Evolutionary conservation across 2,888 invertebrate genomes (phyloP), one percentile per base, ranked within the genome.

Genomic region (Acheta domesticus): DNA sequence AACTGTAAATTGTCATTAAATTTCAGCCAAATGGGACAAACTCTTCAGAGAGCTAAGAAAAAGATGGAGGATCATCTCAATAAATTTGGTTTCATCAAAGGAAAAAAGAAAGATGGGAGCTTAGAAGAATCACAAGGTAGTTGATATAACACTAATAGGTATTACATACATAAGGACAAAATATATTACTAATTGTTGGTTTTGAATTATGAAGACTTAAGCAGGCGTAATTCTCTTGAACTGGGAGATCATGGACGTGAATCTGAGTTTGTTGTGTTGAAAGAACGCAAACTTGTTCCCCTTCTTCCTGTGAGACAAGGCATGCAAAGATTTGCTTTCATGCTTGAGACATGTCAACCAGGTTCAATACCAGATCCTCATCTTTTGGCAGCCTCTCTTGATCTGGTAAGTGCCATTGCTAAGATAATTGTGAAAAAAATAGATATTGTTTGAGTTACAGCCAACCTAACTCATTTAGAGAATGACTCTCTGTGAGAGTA

Each of bases 321-420:
- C 12, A 94, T 98, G 89, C 89, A 94, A 73, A 89, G 98, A 75
- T 94, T 99, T 85, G 93, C 94, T 76, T 97, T 99, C 86, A 88
- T 99, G 50, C 86, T 99, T 82, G 99, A 99, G 87, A 96, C 96
- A 14, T 97, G 97, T 83, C 94, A 96, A 81, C 99, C 99, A 0
- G 99, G 99, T 0, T 92, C 95, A 0, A 93, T 99, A 79, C 99
- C 99, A 0, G 99, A 99, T 88, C 94, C 98, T 2, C 96, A 98
- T 83, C 90, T 99, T 50, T 92, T 99, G 86, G 97, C 96, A 0
- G 97, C 98, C 5, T 89, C 97, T 78, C 88, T 99, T 77, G 98
- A 99, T 87, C 89, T 99, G 91, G 98, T 98, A 88, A 87, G 88
- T 36, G 36, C 36, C 36, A 36, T 36, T 36, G 36, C 8, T 85